Percentiles rank a stretch among this genome's conserved stretches.
Conservation (phyloP, 2,888 invertebrate genomes). For the Creontiades dilutus region DNA sequence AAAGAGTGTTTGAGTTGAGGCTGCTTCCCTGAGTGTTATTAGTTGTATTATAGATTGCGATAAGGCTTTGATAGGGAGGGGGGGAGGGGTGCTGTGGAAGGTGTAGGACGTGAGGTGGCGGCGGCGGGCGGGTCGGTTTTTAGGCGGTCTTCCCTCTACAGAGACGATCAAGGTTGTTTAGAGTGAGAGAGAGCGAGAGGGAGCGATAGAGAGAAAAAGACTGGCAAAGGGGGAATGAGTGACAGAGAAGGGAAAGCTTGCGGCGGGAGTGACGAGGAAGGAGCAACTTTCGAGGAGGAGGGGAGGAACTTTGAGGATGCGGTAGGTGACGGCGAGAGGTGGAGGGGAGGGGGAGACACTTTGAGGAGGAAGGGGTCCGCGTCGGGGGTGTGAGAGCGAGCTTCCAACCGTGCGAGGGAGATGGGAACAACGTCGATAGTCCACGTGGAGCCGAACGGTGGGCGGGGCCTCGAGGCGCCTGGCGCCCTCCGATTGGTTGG, state of each 20-base stretch:
- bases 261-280: not conserved
- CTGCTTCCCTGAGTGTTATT: slow-evolving; percentile 57
- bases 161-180: slow-evolving; percentile 70
- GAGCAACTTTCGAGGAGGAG: not conserved
- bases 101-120: slow-evolving; percentile 25
- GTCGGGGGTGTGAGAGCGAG: slow-evolving; percentile 48
- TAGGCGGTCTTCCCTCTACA: slow-evolving; percentile 64
- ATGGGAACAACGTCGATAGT: slow-evolving; percentile 61
- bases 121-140: slow-evolving; percentile 8
- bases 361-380: not conserved
- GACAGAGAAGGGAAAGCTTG: slow-evolving; percentile 53
- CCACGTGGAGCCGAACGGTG: slow-evolving; percentile 63
- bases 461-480: slow-evolving; percentile 49
- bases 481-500: slow-evolving; percentile 13
- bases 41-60: slow-evolving; percentile 69
- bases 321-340: not conserved
- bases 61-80: slow-evolving; percentile 10
- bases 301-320: not conserved
- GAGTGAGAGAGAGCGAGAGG: slow-evolving; percentile 57
- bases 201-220: slow-evolving; percentile 2
- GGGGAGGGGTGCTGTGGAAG: slow-evolving; percentile 50
- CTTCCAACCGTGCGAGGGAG: slow-evolving; percentile 56
- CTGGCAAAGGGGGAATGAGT: slow-evolving; percentile 38
- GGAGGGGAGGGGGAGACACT: slow-evolving; percentile 26
- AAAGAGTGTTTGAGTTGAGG: slow-evolving; percentile 54